A percentile compares a stretch with the other conserved stretches of the same genome.
These are phyloP conservation scores for Jordanella pulchra DNA, from an alignment of 2,797 vertebrate genomes.

Conservation along the genomic window DNA sequence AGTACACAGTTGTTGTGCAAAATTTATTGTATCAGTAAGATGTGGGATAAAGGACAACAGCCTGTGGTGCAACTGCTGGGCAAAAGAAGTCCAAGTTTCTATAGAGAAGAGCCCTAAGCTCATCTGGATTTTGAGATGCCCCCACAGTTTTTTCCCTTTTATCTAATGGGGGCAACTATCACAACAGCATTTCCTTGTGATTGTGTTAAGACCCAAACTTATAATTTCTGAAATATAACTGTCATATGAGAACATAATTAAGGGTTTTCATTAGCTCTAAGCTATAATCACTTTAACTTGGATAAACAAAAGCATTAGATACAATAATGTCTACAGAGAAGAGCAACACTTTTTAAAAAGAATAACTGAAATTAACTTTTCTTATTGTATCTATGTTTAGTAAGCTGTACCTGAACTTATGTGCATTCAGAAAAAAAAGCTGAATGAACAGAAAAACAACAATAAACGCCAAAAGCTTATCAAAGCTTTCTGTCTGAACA, in stretches of 20 bases:
- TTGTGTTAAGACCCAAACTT: too few relatives aligned
- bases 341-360: background rate
- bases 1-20: background rate
- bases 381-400: background rate
- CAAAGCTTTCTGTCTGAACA: constrained; percentile 61
- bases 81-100: background rate
- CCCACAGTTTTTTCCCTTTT: background rate
- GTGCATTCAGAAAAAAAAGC: constrained; percentile 53
- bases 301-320: background rate
- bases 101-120: background rate
- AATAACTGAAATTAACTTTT: background rate
- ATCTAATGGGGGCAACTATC: background rate
- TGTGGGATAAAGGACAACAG: background rate
- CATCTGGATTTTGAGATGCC: background rate
- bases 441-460: constrained; percentile 57
- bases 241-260: too few relatives aligned
- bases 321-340: background rate
- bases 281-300: background rate
- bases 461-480: constrained; percentile 57
- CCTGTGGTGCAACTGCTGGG: background rate
- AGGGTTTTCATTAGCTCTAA: too few relatives aligned
- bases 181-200: background rate
- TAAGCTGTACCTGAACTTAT: background rate
- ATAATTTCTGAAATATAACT: too few relatives aligned
- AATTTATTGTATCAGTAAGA: background rate